Base-by-base conservation (phyloP, 2,797 vertebrate species). In the Acropternis orthonyx region DNA sequence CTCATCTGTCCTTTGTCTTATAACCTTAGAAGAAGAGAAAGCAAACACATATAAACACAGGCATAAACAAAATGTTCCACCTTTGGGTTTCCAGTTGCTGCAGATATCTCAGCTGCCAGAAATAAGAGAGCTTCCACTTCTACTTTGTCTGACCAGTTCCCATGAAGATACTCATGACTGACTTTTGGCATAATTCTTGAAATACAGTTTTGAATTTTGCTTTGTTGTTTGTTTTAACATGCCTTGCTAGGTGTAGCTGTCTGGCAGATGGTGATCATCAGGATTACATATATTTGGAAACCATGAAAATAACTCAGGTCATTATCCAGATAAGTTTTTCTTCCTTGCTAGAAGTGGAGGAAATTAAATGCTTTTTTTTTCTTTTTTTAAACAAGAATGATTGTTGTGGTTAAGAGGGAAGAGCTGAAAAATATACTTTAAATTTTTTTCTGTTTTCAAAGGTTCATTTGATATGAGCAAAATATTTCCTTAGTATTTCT, bases 401-500 rank as follows among this genome's bases (percentile, higher is more conserved):
- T 87, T 87, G 28, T 52, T 89, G 18, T 88, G 37, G 49, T 39
- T 82, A 63, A 93, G 48, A 69, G 30, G 15, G 41, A 79, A 37
- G 24, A 90, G 52, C 28, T 77, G 49, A 65, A 80, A 75, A 83
- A 41, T 56, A 43, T 67, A 18, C 28, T 34, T 62, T 12, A n/a
- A n/a, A 16, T 66, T 79, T 77, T 76, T 71, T 68, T 28, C 59
- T 84, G 51, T 85, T 95, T 92, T 95, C 68, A 65, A 61, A 90
- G 52, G 65, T 94, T 95, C 34, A 95, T 95, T 96, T 85, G 92
- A 92, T 93, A 85, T 56, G 81, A 95, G 86, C 48, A 82, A 93
- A 95, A 76, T 82, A 62, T 95, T 96, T 90, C 88, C 89, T 78
- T 62, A 30, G 58, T 61, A 48, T 97, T 96, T 97, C 96, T 97